Percentiles rank a stretch among this genome's conserved stretches.
Evolutionary conservation across 2,888 invertebrate genomes (phyloP).

Genomic region (Gymnoscelis rufifasciata): DNA sequence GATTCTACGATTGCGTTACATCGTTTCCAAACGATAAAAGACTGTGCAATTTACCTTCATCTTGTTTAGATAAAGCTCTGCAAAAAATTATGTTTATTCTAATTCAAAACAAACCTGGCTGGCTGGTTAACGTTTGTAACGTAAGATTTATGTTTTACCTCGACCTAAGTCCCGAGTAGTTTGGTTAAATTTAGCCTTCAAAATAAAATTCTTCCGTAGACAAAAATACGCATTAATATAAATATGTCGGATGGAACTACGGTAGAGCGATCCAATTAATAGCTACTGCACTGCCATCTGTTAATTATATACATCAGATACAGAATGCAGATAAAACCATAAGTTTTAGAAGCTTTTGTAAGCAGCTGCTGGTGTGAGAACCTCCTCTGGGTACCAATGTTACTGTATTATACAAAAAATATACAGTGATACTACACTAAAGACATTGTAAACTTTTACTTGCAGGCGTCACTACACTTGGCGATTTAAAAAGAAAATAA

Average conservation of each 20-base stretch:
- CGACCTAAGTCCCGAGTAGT: conserved; percentile 14
- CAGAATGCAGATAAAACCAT: conserved; percentile 25
- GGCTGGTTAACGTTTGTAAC: conserved; percentile 11
- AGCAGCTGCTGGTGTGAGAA: conserved; percentile 38
- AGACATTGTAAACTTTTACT: too few relatives aligned
- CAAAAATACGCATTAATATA: conserved; percentile 18
- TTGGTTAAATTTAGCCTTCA: conserved; percentile 25
- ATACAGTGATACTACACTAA: too few relatives aligned
- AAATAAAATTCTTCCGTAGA: conserved; percentile 23
- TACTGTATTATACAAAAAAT: too few relatives aligned
- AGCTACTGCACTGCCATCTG: conserved; percentile 25
- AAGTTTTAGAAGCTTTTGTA: conserved; percentile 40
- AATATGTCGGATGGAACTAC: conserved; percentile 31
- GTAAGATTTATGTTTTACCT: conserved; percentile 26
- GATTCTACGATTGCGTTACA: not conserved
- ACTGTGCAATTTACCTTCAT: not conserved
- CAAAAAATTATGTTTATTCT: conserved; percentile 8
- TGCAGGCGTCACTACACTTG: too few relatives aligned
- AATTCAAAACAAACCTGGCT: conserved; percentile 10
- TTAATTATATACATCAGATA: conserved; percentile 53
- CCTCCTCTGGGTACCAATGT: conserved; percentile 34
- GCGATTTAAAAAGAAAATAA: too few relatives aligned
- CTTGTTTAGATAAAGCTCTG: conserved; percentile 5
- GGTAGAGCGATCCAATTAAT: conserved; percentile 38
- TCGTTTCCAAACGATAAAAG: not conserved